Conservation (phyloP, 2,113 vertebrate genomes). For the Amphilophus citrinellus region DNA sequence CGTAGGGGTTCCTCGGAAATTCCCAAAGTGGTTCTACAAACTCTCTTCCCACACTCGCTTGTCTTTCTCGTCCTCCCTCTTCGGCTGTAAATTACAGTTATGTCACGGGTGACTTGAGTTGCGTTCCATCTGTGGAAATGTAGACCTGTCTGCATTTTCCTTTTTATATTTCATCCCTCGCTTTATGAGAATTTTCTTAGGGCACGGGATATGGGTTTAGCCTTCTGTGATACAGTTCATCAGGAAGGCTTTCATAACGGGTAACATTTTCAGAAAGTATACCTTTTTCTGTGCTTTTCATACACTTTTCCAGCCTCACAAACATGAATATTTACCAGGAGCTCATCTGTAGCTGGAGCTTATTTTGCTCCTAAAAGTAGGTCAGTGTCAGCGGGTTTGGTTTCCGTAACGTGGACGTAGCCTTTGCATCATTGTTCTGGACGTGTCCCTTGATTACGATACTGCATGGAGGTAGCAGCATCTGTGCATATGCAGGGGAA, state of each 20-base stretch:
- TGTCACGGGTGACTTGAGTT: conserved; percentile 75
- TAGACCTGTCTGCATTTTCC: conserved; percentile 44
- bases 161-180: conserved; percentile 15
- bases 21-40: conserved; percentile 65
- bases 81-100: conserved; percentile 73
- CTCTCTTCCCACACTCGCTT: conserved; percentile 31
- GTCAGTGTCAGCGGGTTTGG: conserved; percentile 46
- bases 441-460: conserved; percentile 75
- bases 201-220: not conserved
- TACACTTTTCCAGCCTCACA: not conserved
- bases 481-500: conserved; percentile 72
- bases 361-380: conserved; percentile 44
- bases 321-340: not conserved
- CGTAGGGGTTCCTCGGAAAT: conserved; percentile 68
- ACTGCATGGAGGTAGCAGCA: conserved; percentile 55
- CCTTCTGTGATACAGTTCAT: not conserved
- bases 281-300: conserved; percentile 1
- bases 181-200: conserved; percentile 30
- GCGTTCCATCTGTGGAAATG: conserved; percentile 65
- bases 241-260: not conserved
- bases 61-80: conserved; percentile 42
- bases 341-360: not conserved
- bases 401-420: conserved; percentile 49
- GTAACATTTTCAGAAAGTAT: not conserved
- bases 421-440: conserved; percentile 67